Base-by-base conservation (phyloP, 2,113 vertebrate species). In the Otolemur garnettii region DNA sequence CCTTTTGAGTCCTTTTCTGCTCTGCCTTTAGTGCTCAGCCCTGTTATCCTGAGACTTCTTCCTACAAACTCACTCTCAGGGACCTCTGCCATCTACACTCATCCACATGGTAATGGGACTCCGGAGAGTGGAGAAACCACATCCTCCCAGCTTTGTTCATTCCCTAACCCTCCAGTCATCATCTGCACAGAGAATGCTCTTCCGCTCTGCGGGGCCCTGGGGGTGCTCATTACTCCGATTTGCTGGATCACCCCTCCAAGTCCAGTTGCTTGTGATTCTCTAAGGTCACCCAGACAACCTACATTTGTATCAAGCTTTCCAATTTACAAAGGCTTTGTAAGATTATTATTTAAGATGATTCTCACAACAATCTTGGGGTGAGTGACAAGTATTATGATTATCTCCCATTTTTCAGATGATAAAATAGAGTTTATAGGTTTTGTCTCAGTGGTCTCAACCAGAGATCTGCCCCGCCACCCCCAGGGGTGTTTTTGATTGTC, bases 131-230 rank as follows among this genome's bases (percentile, higher is more conserved):
- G n/a, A 60, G 59, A 50, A 55, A 55, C 22, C 9, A 10, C 35
- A 53, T 33, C 13, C 38, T 17, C 18, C 35, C 1, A 21, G 64
- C 38, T 55, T 42, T 53, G 7, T 7, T 86, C 55, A 22, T 53
- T 64, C 35, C 77, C 21, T 57, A 55, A 22, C 3, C 60, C 4
- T 57, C 35, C 50, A 28, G 83, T 33, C 19, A 3, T 8, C 64
- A 8, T 12, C n/a, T 11, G 12, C 24, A 4, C 11, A 11, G 38
- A 38, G 66, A 17, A 19, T 2, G 1, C 38, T 19, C 1, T 1
- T 50, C 55, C 26, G 55, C 4, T 7, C 53, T 26, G 24, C 22
- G 7, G 53, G 59, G 62, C 45, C 35, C 72, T 33, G 0, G 7
- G 28, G n/a, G 13, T 24, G 17, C 57, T 87, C 55, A 22, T 74